Conservation (phyloP, 2,888 invertebrate species). For the Tetragnatha montana region DNA sequence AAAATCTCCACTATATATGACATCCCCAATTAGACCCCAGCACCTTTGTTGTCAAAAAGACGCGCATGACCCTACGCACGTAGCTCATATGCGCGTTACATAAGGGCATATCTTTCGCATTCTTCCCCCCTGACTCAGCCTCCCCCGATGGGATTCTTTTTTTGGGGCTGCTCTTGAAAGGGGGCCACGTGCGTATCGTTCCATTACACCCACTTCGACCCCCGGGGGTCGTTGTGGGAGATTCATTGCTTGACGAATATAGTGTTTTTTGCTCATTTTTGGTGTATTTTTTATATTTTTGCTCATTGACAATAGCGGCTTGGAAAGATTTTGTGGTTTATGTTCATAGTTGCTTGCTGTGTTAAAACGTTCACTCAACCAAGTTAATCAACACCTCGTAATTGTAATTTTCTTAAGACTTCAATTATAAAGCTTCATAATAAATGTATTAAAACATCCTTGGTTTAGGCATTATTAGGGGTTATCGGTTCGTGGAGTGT, state of each 20-base stretch:
- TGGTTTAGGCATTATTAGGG: too few species aligned
- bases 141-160: slow-evolving; percentile 14
- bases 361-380: too few species aligned
- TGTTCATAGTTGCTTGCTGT: too few species aligned
- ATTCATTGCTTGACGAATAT: slow-evolving; percentile 36
- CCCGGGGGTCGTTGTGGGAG: slow-evolving; percentile 31
- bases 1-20: slow-evolving; percentile 19
- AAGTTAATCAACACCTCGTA: too few species aligned
- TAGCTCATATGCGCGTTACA: background rate
- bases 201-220: slow-evolving; percentile 26
- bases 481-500: too few species aligned
- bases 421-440: too few species aligned
- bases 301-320: background rate
- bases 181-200: slow-evolving; percentile 51
- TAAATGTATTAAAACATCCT: too few species aligned
- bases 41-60: background rate
- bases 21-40: background rate
- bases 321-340: too few species aligned
- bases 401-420: too few species aligned
- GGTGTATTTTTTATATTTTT: background rate
- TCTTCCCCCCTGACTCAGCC: slow-evolving; percentile 28
- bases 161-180: background rate
- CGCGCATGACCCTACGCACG: background rate
- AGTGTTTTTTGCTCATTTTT: background rate
- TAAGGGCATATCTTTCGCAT: background rate